Conservation (phyloP, 2,113 vertebrate genomes). For the Trematomus loennbergii region DNA sequence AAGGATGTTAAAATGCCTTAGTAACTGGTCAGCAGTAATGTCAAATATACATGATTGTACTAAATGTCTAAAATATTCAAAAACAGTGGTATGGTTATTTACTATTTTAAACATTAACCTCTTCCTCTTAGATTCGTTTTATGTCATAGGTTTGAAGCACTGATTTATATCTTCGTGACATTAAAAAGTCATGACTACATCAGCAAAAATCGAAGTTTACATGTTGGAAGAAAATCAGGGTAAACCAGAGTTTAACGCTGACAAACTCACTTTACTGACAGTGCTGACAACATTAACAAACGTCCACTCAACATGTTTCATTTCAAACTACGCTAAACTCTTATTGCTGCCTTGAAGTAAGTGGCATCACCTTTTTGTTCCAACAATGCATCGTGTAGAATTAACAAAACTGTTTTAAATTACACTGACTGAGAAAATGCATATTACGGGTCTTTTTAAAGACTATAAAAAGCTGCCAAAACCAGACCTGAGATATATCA, state of each 20-base stretch:
- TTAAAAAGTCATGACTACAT: neutral
- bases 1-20: neutral
- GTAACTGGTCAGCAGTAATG: neutral
- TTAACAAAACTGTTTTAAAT: neutral
- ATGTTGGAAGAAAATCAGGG: no score
- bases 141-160: no score
- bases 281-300: neutral
- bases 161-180: neutral
- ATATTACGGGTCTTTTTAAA: neutral
- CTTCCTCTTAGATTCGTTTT: no score
- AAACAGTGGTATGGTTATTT: neutral
- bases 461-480: neutral
- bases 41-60: no score
- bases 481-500: neutral
- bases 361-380: no score
- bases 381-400: neutral
- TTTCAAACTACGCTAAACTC: neutral
- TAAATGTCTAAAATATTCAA: no score
- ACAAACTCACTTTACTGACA: neutral
- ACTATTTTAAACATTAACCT: neutral
- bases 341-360: neutral
- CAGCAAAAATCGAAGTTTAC: neutral
- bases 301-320: neutral
- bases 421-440: neutral
- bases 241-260: no score